Conservation (phyloP, 2,113 vertebrate species). For the Agelaius tricolor region DNA sequence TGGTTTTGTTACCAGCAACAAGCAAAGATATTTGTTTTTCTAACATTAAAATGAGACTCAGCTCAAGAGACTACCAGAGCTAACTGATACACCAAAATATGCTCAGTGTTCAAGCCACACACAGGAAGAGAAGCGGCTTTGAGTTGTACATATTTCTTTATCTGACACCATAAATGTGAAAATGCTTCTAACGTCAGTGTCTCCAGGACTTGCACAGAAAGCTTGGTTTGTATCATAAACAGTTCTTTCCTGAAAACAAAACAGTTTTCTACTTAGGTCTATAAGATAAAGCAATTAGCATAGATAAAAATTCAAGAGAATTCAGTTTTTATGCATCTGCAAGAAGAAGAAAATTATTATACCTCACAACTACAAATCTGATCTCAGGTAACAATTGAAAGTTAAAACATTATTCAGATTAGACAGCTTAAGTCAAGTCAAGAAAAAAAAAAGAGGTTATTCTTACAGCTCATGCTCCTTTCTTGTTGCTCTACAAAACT, state of each 20-base stretch:
- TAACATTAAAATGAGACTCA: neutral
- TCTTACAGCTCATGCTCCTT: neutral
- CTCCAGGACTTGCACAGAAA: neutral
- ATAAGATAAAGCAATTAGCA: neutral
- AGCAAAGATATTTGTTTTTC: neutral
- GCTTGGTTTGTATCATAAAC: neutral
- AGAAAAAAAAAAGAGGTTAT: neutral
- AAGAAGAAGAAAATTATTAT: neutral
- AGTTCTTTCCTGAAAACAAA: neutral
- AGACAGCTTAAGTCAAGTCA: neutral
- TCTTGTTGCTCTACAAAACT: neutral
- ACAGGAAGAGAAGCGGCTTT: slow-evolving; percentile 20
- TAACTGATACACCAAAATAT: neutral
- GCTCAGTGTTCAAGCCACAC: neutral
- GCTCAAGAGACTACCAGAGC: neutral
- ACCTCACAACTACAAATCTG: neutral
- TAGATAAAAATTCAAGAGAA: neutral
- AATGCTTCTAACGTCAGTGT: neutral
- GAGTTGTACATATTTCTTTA: neutral
- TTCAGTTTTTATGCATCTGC: neutral
- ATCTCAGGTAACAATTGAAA: neutral
- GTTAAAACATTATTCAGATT: neutral
- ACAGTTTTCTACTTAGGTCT: neutral
- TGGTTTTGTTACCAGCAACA: neutral
- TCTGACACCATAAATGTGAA: neutral